Percentiles rank a stretch among this genome's conserved stretches.
Evolutionary conservation across 1,140 invertebrate species (phyloP).

Genomic region (Solen grandis): DNA sequence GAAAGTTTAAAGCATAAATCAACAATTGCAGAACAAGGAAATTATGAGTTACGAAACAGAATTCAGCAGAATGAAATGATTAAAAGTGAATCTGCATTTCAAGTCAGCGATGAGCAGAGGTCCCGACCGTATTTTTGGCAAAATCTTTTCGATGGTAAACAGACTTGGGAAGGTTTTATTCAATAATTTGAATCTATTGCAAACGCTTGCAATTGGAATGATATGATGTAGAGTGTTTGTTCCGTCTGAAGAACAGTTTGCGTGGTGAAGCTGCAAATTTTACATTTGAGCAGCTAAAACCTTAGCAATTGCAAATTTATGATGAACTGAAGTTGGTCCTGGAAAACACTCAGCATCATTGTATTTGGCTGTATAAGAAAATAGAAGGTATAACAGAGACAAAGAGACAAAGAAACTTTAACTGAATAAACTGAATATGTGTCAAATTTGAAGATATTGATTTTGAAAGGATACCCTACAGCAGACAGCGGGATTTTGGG

Average conservation of each 20-base stretch:
- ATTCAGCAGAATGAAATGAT: too few species aligned
- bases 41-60: too few species aligned
- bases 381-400: conserved; percentile 3
- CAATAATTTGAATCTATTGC: conserved; percentile 1
- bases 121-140: too few species aligned
- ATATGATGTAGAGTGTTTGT: conserved; percentile 2
- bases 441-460: conserved; percentile 6
- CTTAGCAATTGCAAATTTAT: not conserved
- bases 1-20: too few species aligned
- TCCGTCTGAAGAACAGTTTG: conserved; percentile 13
- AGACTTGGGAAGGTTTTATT: conserved; percentile 11
- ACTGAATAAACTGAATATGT: conserved; percentile 38
- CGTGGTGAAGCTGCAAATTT: conserved; percentile 22
- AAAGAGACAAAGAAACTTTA: too few species aligned
- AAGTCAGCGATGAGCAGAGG: too few species aligned
- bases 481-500: not conserved
- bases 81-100: too few species aligned
- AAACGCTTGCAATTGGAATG: conserved; percentile 11
- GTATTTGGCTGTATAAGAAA: conserved; percentile 24
- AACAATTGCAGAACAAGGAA: too few species aligned
- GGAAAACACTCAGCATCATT: conserved; percentile 16
- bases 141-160: conserved; percentile 6
- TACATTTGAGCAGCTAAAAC: conserved; percentile 9
- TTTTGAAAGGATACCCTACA: conserved; percentile 36
- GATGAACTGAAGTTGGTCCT: not conserved